phyloP scores from a whole-genome alignment of 1,140 invertebrate species.

The Eupristina koningsbergeri region DNA sequence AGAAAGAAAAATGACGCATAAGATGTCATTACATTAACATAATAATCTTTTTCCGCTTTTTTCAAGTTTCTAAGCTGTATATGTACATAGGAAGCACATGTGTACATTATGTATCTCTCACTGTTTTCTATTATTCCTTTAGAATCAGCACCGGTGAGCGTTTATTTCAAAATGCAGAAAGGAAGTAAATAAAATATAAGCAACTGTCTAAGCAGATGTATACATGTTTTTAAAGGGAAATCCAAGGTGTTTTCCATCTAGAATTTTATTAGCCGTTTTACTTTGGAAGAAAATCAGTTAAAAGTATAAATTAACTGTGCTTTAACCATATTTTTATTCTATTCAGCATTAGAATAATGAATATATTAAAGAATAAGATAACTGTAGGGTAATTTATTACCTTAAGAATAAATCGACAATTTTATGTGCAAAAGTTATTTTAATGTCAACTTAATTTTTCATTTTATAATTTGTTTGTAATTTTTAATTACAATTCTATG shows the following conservation, averaged over 20 bases:
- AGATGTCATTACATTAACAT: not conserved
- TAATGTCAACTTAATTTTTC: not conserved
- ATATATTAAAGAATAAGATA: too few relatives aligned
- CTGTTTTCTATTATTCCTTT: not conserved
- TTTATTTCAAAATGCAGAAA: constrained; percentile 10
- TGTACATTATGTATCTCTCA: not conserved
- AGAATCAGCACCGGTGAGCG: not conserved
- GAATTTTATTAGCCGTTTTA: too few relatives aligned
- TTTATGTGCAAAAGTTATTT: too few relatives aligned
- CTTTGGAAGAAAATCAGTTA: too few relatives aligned
- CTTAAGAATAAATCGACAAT: too few relatives aligned
- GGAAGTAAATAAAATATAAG: not conserved
- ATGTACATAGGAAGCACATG: not conserved
- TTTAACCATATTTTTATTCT: too few relatives aligned
- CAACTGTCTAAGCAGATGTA: not conserved
- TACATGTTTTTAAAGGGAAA: not conserved
- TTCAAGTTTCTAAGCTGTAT: constrained; percentile 15
- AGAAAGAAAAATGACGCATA: not conserved
- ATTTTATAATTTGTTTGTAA: not conserved
- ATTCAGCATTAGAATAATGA: too few relatives aligned
- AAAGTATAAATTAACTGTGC: too few relatives aligned
- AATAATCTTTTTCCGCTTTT: constrained; percentile 40
- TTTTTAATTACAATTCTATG: too few relatives aligned
- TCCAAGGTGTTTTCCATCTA: not conserved
- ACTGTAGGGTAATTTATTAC: too few relatives aligned